Conservation (phyloP, 2,888 invertebrate genomes). For the Agrilus cyanescens region DNA sequence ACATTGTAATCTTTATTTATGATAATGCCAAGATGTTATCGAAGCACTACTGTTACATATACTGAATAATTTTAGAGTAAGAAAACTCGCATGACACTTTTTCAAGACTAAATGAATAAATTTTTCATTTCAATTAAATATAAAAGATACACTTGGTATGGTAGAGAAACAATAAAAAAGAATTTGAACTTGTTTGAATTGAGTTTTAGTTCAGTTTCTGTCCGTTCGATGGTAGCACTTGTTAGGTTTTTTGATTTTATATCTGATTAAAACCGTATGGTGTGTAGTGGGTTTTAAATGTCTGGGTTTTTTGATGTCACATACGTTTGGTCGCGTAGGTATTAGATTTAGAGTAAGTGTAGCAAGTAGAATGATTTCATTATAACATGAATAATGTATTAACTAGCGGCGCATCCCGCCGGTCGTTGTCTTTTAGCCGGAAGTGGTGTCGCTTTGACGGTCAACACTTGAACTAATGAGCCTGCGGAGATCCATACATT, state of each 20-base stretch:
- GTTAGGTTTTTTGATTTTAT: too few species aligned
- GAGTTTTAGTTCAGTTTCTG: too few species aligned
- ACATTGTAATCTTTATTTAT: slow-evolving; percentile 17
- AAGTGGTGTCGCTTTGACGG: slow-evolving; percentile 27
- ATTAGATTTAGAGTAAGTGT: slow-evolving; percentile 1
- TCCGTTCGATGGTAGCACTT: too few species aligned
- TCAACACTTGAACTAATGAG: slow-evolving; percentile 28
- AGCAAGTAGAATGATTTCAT: slow-evolving; percentile 21
- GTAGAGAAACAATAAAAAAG: too few species aligned
- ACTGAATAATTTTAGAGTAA: too few species aligned
- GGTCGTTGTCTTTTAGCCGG: slow-evolving; percentile 28
- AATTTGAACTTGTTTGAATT: too few species aligned
- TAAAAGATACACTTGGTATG: too few species aligned
- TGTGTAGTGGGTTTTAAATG: neutral
- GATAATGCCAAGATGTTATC: slow-evolving; percentile 18
- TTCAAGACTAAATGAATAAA: too few species aligned
- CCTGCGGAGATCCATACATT: slow-evolving; percentile 25
- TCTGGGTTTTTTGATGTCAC: slow-evolving; percentile 1
- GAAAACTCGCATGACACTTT: too few species aligned
- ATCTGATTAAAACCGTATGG: too few species aligned
- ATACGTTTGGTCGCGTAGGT: slow-evolving; percentile 2
- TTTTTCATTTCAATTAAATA: too few species aligned
- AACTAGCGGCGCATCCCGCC: slow-evolving; percentile 19
- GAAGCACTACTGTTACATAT: too few species aligned
- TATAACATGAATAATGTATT: slow-evolving; percentile 22